phyloP scores from a whole-genome alignment of 2,113 vertebrate species.

The Tupaia tana region DNA sequence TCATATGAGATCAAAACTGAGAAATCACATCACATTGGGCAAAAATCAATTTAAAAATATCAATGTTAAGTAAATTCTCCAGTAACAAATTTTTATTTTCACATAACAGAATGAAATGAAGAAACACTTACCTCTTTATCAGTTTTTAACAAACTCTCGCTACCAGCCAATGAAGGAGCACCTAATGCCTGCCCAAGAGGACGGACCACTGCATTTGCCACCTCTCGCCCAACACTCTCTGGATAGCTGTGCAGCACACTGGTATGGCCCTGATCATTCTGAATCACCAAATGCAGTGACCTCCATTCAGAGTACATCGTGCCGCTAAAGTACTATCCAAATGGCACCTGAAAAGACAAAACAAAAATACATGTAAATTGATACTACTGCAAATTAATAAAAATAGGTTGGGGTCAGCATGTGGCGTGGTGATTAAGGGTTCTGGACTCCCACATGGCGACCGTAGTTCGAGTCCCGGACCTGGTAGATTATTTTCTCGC shows the following conservation, averaged over 20 bases:
- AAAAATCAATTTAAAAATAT: constrained; percentile 52
- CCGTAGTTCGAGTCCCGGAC: no score
- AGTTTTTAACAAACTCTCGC: constrained; percentile 95
- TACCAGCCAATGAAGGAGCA: constrained; percentile 87
- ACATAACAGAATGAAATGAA: constrained; percentile 45
- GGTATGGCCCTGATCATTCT: constrained; percentile 96
- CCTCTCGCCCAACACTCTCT: constrained; percentile 94
- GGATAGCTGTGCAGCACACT: constrained; percentile 98
- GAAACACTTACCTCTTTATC: constrained; percentile 95
- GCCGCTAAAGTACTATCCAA: constrained; percentile 85
- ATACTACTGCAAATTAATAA: constrained; percentile 11
- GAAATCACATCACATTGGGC: not conserved
- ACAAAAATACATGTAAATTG: constrained; percentile 49
- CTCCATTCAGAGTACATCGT: constrained; percentile 99
- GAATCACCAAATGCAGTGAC: constrained; percentile 96
- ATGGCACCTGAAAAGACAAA: constrained; percentile 82
- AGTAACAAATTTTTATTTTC: constrained; percentile 50
- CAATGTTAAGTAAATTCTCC: constrained; percentile 33
- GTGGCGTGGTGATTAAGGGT: no score
- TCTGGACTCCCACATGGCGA: no score
- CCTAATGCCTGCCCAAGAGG: constrained; percentile 93
- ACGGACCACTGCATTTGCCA: constrained; percentile 96
- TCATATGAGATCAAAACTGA: constrained; percentile 34
- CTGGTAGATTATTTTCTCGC: no score
- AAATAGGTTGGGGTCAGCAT: not conserved